Evolutionary conservation across 2,113 vertebrate species (phyloP), one percentile per base, ranked within the genome.

Genomic region (Chamaetylas fuelleborni): DNA sequence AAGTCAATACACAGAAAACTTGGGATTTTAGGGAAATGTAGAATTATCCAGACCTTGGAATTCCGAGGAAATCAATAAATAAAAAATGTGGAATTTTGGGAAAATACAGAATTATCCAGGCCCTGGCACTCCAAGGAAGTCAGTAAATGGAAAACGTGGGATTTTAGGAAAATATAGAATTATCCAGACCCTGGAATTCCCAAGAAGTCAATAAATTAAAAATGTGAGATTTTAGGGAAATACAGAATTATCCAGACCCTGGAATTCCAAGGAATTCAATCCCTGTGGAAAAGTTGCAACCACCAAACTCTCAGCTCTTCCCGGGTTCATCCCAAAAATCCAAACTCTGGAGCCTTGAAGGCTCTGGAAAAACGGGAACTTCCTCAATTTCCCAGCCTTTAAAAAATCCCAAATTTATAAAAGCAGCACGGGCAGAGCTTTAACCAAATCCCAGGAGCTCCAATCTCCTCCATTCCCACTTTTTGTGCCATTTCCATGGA

Each of bases 221-320:
- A 66, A 47, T 5, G 12, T 31, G 67, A 57, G 22, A 48, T 86
- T 88, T 90, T 17, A 19, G 47, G 29, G 29, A 48, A 14, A 20
- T 1, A 5, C 1, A 1, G 2, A 0, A 1, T 28, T 25, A 1
- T 13, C 9, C 4, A 2, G 42, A 38, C 18, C 0, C 38, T 6
- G 65, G 28, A 5, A 1, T 12, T 10, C 0, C 1, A 0, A 18
- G 33, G 18, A 23, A 51, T 5, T 19, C 36, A 12, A n/a, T 12
- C 17, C 5, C 19, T 1, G 2, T 2, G 54, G 57, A 26, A 80
- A 66, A 65, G 5, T 69, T 5, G 7, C 50, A 19, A 6, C 60
- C 28, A 3, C 57, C 92, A 8, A 97, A 86, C 38, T 88, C 86
- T 95, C 93, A 28, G 45, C 70, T 36, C 8, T 43, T 48, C 36